phyloP scores from a whole-genome alignment of 2,113 vertebrate species.

The Dolichallabes microphthalmus region DNA sequence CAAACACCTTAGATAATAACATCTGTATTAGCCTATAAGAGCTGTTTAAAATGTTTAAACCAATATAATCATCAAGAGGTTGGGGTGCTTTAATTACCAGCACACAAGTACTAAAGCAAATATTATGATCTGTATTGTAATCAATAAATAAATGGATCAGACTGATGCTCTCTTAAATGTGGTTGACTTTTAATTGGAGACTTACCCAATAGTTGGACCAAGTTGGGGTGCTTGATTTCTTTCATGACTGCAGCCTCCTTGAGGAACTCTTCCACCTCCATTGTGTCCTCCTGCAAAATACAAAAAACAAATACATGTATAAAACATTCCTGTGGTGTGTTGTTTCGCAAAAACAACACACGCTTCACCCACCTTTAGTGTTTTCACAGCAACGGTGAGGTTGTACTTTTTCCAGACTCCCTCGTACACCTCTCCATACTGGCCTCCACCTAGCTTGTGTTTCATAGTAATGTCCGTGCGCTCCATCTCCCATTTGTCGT shows the following conservation, averaged over 20 bases:
- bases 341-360: background rate
- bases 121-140: background rate
- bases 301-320: background rate
- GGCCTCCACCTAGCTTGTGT: conserved; percentile 95
- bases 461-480: conserved; percentile 99
- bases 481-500: conserved; percentile 99
- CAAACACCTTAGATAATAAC: conserved; percentile 82
- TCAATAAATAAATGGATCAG: background rate
- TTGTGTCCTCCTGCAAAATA: conserved; percentile 90
- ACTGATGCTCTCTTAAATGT: background rate
- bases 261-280: conserved; percentile 98
- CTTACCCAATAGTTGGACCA: conserved; percentile 94
- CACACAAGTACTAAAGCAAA: background rate
- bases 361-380: conserved; percentile 81
- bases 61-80: background rate
- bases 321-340: background rate
- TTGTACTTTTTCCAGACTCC: conserved; percentile 99
- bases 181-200: too few species aligned
- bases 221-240: conserved; percentile 97
- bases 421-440: conserved; percentile 98
- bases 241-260: conserved; percentile 99
- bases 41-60: background rate
- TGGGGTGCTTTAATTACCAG: background rate
- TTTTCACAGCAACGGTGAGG: conserved; percentile 96
- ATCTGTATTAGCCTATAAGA: background rate